Base-by-base conservation (phyloP, 2,797 vertebrate species). In the Psittacula echo region DNA sequence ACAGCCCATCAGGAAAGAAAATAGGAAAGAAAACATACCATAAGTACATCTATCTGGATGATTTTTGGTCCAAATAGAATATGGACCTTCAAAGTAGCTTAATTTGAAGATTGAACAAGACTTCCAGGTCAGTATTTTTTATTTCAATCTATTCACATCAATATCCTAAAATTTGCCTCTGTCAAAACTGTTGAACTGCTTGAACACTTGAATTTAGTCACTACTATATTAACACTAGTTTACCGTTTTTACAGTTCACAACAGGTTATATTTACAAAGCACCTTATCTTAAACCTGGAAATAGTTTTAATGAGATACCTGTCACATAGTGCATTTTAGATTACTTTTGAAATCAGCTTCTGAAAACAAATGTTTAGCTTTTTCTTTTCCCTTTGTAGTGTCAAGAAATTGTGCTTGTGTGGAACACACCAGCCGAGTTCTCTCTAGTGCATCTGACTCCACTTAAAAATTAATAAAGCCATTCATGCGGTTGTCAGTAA, bases 401-500 rank as follows among this genome's bases (percentile, higher is more conserved):
- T 85, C 64, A 88, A 86, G 71, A 86, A 92, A 54, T 61, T 27
- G 32, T 67, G 51, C 23, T 56, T 53, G 18, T 4, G 6, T 90
- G 62, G 58, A 60, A 82, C 64, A 37, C 16, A n/a, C 22, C 44
- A 89, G 41, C 23, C 0, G 3, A 89, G 51, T 68, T 93, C 60
- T 90, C 23, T 72, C 27, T 54, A 61, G 50, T 79, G n/a, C 20
- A 80, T 93, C 74, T 87, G 65, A 81, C 72, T 80, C 34, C 54
- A 79, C 68, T 85, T 79, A 87, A 86, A 94, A 91, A 84, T 81
- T 75, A 89, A 85, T 89, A 72, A 78, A 67, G 8, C 13, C 5
- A 0, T 76, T 68, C 20, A 54, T n/a, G 61, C 3, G 3, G 18
- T 51, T 84, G 44, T 89, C 58, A 67, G 50, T 58, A 90, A 79